Evolutionary conservation across 1,140 invertebrate species (phyloP).

Genomic region (Doryteuthis pealeii): DNA sequence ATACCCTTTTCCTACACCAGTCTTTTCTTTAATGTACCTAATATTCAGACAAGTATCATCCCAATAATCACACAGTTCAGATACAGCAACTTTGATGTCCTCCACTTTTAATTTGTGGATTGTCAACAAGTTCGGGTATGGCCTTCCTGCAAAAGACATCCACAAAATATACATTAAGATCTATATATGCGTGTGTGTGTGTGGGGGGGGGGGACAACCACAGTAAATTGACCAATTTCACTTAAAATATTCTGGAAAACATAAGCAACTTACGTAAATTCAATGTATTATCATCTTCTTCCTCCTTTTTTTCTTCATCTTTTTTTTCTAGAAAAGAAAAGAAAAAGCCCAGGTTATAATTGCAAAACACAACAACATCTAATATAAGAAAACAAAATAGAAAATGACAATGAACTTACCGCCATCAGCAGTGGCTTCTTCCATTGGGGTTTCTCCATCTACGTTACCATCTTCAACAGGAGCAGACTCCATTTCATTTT

Average conservation of each 20-base stretch:
- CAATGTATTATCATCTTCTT: constrained; percentile 1
- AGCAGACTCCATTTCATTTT: background rate
- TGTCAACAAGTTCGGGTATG: background rate
- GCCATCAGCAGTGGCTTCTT: background rate
- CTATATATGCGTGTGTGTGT: too few species aligned
- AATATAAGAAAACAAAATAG: too few species aligned
- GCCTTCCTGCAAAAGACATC: background rate
- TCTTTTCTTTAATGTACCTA: constrained; percentile 1
- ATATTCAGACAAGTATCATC: background rate
- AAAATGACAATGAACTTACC: too few species aligned
- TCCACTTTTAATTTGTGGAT: background rate
- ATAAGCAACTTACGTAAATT: background rate
- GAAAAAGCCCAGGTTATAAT: too few species aligned
- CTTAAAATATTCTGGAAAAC: too few species aligned
- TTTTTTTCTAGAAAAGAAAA: background rate
- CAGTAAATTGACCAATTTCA: too few species aligned
- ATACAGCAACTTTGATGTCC: constrained; percentile 1
- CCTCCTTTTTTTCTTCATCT: background rate
- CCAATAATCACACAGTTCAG: background rate
- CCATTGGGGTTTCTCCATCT: background rate
- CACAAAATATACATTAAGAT: too few species aligned
- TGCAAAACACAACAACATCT: too few species aligned
- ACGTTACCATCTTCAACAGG: background rate
- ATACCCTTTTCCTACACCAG: background rate
- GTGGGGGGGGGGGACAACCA: too few species aligned